A percentile compares a stretch with the other conserved stretches of the same genome.
phyloP scores from a whole-genome alignment of 2,113 vertebrate genomes.

The Potamarius usumacintae region DNA sequence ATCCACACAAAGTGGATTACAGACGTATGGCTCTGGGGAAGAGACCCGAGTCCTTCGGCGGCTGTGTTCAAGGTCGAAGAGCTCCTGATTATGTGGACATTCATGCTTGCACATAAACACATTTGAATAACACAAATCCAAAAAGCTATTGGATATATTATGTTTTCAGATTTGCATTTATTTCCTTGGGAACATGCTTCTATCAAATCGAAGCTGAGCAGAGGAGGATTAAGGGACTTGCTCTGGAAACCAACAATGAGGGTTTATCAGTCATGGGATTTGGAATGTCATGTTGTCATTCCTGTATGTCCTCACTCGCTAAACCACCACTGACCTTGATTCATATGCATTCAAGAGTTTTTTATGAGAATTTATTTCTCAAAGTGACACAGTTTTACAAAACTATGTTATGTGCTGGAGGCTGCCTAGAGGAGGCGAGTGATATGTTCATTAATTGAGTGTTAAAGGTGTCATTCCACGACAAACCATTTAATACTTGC shows the following conservation, averaged over 20 bases:
- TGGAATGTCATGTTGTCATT: not conserved
- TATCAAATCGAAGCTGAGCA: constrained; percentile 1
- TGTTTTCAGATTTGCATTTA: constrained; percentile 25
- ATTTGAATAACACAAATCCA: not conserved
- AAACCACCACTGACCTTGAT: not conserved
- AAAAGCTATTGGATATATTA: not conserved
- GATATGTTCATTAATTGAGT: not conserved
- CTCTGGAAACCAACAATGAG: not conserved
- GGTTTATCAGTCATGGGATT: constrained; percentile 7
- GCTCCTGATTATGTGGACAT: not conserved
- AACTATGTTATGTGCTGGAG: not conserved
- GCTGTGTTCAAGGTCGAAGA: constrained; percentile 30
- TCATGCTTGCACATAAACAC: not conserved
- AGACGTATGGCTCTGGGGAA: constrained; percentile 7
- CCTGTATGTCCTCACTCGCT: not conserved
- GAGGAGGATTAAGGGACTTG: constrained; percentile 16
- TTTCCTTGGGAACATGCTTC: not conserved
- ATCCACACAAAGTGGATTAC: constrained; percentile 35
- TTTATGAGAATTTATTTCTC: not conserved
- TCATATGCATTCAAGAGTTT: not conserved
- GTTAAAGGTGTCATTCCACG: too few relatives aligned
- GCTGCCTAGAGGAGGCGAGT: not conserved
- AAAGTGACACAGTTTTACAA: not conserved
- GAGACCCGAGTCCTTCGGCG: not conserved
- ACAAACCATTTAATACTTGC: too few relatives aligned